These are phyloP conservation scores for Sebastes minor DNA, from an alignment of 2,797 vertebrate species.

Conservation along the genomic window DNA sequence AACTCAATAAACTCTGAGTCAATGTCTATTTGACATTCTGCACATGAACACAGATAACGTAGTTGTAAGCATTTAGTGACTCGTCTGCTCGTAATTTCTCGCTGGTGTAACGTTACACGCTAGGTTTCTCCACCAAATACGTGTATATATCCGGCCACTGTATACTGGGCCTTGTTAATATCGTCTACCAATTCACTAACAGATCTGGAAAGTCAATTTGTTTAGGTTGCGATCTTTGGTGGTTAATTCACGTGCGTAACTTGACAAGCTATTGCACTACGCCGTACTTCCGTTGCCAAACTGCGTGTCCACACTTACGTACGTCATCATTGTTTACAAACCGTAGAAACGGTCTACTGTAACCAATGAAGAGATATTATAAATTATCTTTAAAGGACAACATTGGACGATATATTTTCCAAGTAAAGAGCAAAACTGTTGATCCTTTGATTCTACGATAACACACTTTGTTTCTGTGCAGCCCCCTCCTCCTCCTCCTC, in stretches of 20 bases:
- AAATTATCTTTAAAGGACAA: neutral
- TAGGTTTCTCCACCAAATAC: neutral
- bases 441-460: neutral
- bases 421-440: neutral
- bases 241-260: too few relatives aligned
- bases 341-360: rapidly evolving
- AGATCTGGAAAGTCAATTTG: too few relatives aligned
- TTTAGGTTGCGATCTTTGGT: too few relatives aligned
- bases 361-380: neutral
- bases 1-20: too few relatives aligned
- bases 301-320: neutral
- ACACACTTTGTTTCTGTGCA: neutral
- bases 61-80: neutral
- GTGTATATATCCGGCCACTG: too few relatives aligned
- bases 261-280: neutral
- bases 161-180: neutral
- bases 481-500: neutral
- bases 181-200: neutral
- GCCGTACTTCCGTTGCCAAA: neutral
- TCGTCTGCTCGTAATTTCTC: neutral
- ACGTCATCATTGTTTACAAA: neutral
- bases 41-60: neutral
- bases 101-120: neutral
- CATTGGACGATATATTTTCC: rapidly evolving
- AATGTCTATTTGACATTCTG: too few relatives aligned